Base-by-base conservation (phyloP, 2,113 vertebrate species). In the Glaucidium brasilianum region DNA sequence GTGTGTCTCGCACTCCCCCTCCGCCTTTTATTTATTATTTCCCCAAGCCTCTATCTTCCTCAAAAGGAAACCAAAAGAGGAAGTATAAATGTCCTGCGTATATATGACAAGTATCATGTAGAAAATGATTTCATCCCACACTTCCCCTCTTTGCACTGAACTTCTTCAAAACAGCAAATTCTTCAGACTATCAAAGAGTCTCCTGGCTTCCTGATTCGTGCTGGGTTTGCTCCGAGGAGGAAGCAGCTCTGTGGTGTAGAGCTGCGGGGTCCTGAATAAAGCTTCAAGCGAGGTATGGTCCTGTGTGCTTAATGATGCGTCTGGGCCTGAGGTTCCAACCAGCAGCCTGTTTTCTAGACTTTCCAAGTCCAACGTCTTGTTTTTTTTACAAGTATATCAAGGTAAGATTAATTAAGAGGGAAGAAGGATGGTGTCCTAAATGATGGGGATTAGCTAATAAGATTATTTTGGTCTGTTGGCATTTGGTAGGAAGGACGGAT, bases 1-100 rank as follows among this genome's bases (percentile, higher is more conserved):
- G n/a, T 32, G 8, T 3, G 17, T n/a, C 86, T 34, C 37, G 37
- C 37, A 39, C 39, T 32, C 29, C 26, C 43, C 9, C 10, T 5
- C 2, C 6, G 15, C 12, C 12, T 22, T 16, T 30, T 49, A 34
- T 21, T 6, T 19, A 45, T 45, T 45, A 45, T 18, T 18, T 8
- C 15, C 27, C 47, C 12, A 30, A 93, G 69, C 66, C 66, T 90
- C 52, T 59, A 0, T 64, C 77, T 81, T 56, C 49, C 84, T 82
- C 84, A 50, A 69, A 92, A 95, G 89, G 89, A 97, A 97, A 95
- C 80, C 87, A 76, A 72, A 92, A 82, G 86, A 91, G 91, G 95
- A 97, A 95, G 93, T 15, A 8, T 53, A 30, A 53, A 32, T 59
- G 69, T 7, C 82, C 86, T 20, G 63, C 4, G 2, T 19, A 26